Base-by-base conservation (phyloP, 1,140 invertebrate genomes). In the Carposina sasakii region DNA sequence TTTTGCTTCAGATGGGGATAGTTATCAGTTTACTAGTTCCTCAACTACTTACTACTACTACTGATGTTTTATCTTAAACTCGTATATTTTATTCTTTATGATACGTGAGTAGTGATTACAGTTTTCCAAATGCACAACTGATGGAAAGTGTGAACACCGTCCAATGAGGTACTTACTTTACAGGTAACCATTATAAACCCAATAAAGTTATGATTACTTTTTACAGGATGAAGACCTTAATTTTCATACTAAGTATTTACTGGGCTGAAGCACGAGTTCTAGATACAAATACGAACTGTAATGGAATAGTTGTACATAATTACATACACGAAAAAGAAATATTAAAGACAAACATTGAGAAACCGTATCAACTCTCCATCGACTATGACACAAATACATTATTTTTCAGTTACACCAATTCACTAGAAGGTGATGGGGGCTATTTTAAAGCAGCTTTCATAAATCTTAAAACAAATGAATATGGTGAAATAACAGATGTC, bases 351-450 rank as follows among this genome's bases (percentile, higher is more conserved):
- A 33, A 61, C 24, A 28, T 70, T 12, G 47, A 54, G 1, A 63
- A 60, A 22, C 72, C 75, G 3, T 78, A 76, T 41, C 72, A 76
- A 45, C 48, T 77, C 17, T 60, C 62, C 0, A 67, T 77, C 17
- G 70, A 77, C 30, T 67, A 68, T 36, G 57, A 65, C 13, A 73
- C 64, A 0, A 67, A 70, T 49, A 69, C 54, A 0, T 41, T 78
- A 34, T 76, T 71, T 50, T 78, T 74, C 39, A 78, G 72, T 39
- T 77, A 66, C 45, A 59, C 63, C 6, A 47, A 34, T 8, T 24
- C 52, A 10, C 13, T 13, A n/a, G 43, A 47, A 3, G 47, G 48
- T 5, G 49, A 56, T 10, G 42, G 41, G 20, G 17, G 16, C 10
- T n/a, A n/a, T n/a, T 78, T 78, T 30, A 41, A 60, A 37, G 58